phyloP scores from a whole-genome alignment of 2,113 vertebrate species.

The Prolemur simus region DNA sequence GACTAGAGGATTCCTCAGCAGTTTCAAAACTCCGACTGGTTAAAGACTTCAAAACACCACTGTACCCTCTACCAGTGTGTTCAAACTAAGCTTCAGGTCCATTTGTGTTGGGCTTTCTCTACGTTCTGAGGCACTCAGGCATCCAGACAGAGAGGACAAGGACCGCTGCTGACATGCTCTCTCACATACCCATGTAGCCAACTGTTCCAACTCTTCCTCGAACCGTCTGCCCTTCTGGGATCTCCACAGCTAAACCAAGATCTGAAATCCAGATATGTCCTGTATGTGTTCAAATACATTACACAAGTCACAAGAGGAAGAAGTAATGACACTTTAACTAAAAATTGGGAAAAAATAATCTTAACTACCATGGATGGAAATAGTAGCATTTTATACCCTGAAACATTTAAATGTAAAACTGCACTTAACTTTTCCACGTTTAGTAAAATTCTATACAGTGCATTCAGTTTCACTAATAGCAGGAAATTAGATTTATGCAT shows the following conservation, averaged over 20 bases:
- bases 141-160: not conserved
- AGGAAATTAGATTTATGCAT: not conserved
- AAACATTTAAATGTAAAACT: not conserved
- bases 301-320: not conserved
- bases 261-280: slow-evolving; percentile 96
- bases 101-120: not conserved
- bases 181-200: slow-evolving; percentile 93
- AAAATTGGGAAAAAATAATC: not conserved
- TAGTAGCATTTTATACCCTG: not conserved
- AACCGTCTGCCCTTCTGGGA: slow-evolving; percentile 91
- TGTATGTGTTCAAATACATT: slow-evolving; percentile 77
- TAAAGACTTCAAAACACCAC: not conserved
- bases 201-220: slow-evolving; percentile 93
- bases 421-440: not conserved
- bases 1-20: not conserved
- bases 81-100: fast-evolving
- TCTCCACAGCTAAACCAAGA: slow-evolving; percentile 92
- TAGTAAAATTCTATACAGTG: not conserved
- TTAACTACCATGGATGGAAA: not conserved
- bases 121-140: not conserved
- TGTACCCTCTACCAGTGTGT: fast-evolving
- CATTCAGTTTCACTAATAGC: not conserved
- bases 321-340: not conserved
- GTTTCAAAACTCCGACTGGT: not conserved
- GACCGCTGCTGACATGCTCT: fast-evolving